These are phyloP conservation scores for Mormyrops boulengeri DNA, from an alignment of 2,797 vertebrate genomes.

Conservation along the genomic window DNA sequence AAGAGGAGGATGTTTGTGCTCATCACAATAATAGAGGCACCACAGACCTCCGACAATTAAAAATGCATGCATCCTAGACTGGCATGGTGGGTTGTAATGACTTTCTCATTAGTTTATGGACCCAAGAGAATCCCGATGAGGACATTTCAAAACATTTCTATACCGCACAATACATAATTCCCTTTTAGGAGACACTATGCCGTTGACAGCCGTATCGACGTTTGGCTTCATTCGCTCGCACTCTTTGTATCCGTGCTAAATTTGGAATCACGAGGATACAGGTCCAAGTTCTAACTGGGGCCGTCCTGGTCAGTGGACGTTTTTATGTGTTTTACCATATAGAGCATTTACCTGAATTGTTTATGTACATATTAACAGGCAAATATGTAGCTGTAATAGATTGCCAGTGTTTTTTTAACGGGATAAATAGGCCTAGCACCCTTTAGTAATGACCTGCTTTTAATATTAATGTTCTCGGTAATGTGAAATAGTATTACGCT, in stretches of 20 bases:
- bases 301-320: neutral
- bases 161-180: conserved; percentile 40
- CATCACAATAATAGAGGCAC: conserved; percentile 16
- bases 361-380: neutral
- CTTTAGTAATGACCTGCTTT: neutral
- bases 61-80: conserved; percentile 62
- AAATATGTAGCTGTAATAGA: neutral
- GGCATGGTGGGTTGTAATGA: conserved; percentile 59
- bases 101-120: conserved; percentile 47
- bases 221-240: conserved; percentile 43
- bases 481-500: neutral
- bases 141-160: conserved; percentile 42
- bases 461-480: conserved; percentile 3
- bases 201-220: conserved; percentile 27
- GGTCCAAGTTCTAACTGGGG: neutral
- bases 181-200: conserved; percentile 31
- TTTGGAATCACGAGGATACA: neutral
- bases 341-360: neutral
- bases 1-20: neutral
- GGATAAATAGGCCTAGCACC: neutral
- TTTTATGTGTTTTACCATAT: neutral
- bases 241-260: neutral
- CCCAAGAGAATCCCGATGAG: conserved; percentile 10
- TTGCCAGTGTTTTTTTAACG: neutral
- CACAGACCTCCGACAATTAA: conserved; percentile 65